Evolutionary conservation across 2,888 invertebrate genomes (phyloP), one percentile per base, ranked within the genome.

Genomic region (Ochlodes sylvanus): DNA sequence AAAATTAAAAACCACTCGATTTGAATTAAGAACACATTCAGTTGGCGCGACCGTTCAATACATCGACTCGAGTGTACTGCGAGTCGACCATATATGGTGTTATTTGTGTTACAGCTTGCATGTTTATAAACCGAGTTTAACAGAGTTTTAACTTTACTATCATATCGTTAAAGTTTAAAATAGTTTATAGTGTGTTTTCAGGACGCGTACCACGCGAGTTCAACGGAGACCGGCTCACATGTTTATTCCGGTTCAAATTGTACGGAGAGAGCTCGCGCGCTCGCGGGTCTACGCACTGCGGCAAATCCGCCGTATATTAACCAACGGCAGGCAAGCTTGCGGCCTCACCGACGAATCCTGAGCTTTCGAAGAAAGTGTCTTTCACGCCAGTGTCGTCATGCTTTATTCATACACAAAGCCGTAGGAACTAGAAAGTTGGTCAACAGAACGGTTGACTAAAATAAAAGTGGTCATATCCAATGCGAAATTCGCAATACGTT

Each of bases 41-140:
- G 54, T 62, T 58, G 34, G 69, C 69, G 70, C 72, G 71, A 70
- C 72, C 71, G 70, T 19, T 32, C 72, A 50, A 62, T 62, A 58
- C 66, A 58, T 57, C 71, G 55, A 58, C 52, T 50, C 47, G 63
- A 69, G 62, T 55, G 56, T 67, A 70, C 72, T 72, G 72, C 65
- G 58, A 66, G 52, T 21, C 55, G 19, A 47, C 57, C 65, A 65
- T 65, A 65, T 65, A 65, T 58, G 57, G 50, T 27, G 52, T 52
- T 52, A 52, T 52, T 52, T 21, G 52, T 52, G 57, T 58, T 56
- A 47, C 55, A 27, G 66, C 63, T 61, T 65, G 65, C 44, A 57
- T 65, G 58, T 65, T 65, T 65, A 65, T 65, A 52, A 58, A 65
- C 34, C 32, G 6, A 19, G 12, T 50, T 50, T 41, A 58, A 52